Evolutionary conservation across 2,888 invertebrate species (phyloP), one percentile per base, ranked within the genome.

Genomic region (Epinotia demarniana): DNA sequence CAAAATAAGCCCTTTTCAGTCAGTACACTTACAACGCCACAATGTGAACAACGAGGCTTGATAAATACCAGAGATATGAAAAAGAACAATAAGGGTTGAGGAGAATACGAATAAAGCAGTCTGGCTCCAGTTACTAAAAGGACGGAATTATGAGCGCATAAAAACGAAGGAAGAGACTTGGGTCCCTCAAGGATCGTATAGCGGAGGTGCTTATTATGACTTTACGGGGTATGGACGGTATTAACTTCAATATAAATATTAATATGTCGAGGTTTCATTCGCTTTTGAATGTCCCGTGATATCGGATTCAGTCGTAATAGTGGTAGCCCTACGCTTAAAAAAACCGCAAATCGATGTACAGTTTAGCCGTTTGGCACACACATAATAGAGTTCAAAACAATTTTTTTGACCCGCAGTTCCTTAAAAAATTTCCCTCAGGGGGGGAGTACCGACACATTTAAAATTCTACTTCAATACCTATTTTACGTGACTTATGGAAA

Each of bases 1-100:
- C 70, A 55, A 71, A 75, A 66, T 71, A 71, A 70, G 66, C 43
- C 43, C 61, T 75, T 75, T 71, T 70, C 58, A 60, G 75, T 71
- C 58, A 70, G 75, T 73, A 73, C 72, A 73, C 69, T 69, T 68
- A 64, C 68, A 63, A 61, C 55, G 70, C 60, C 80, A 81, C 83
- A 82, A 82, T 81, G 82, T 79, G 82, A 86, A 86, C 85, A 85
- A 83, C 84, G 81, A 80, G 77, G 81, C 81, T 80, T 82, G 84
- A 86, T 85, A 86, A 85, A 75, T 75, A 75, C 66, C 84, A 84
- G 84, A 85, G 84, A 88, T 87, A 88, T 87, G 88, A 86, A 88
- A 86, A 89, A 86, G 86, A 84, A 87, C 86, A 89, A 87, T 87
- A 86, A 86, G 84, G 85, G 80, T 84, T 82, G 85, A 83, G 81